These are phyloP conservation scores for Philhelius pedissequus DNA, from an alignment of 2,888 invertebrate species.

Conservation along the genomic window DNA sequence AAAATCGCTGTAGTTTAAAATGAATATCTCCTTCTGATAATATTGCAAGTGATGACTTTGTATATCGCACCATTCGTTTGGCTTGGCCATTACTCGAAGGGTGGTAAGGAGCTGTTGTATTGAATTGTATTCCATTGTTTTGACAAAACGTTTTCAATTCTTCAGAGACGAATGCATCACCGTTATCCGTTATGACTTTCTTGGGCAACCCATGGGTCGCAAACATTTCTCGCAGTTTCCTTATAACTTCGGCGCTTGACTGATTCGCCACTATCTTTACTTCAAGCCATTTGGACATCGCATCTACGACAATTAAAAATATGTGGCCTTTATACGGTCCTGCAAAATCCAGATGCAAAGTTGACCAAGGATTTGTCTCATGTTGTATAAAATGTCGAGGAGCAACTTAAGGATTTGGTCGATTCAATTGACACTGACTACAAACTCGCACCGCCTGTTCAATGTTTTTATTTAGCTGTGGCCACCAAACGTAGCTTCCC, in stretches of 20 bases:
- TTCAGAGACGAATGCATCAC: neutral
- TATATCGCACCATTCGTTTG: neutral
- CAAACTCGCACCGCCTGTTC: too few species aligned
- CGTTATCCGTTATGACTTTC: neutral
- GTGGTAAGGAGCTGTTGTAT: slow-evolving; percentile 14
- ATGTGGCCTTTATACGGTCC: too few species aligned
- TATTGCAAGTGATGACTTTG: neutral
- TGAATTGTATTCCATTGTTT: slow-evolving; percentile 3
- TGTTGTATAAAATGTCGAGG: too few species aligned
- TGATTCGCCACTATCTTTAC: neutral
- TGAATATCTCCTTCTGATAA: slow-evolving; percentile 9
- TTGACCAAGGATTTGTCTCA: too few species aligned
- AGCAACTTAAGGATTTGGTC: too few species aligned
- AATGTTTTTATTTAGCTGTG: too few species aligned
- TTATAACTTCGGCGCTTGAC: neutral
- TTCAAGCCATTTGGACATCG: neutral
- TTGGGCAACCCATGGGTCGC: neutral
- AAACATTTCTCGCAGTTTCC: neutral
- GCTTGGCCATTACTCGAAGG: neutral
- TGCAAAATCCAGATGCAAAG: too few species aligned
- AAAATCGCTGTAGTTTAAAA: slow-evolving; percentile 23
- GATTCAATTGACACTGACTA: too few species aligned
- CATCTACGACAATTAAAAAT: neutral
- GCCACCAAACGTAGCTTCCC: too few species aligned
- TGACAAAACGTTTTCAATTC: neutral